Evolutionary conservation across 1,140 invertebrate genomes (phyloP).

Genomic region (Cotesia typhae): DNA sequence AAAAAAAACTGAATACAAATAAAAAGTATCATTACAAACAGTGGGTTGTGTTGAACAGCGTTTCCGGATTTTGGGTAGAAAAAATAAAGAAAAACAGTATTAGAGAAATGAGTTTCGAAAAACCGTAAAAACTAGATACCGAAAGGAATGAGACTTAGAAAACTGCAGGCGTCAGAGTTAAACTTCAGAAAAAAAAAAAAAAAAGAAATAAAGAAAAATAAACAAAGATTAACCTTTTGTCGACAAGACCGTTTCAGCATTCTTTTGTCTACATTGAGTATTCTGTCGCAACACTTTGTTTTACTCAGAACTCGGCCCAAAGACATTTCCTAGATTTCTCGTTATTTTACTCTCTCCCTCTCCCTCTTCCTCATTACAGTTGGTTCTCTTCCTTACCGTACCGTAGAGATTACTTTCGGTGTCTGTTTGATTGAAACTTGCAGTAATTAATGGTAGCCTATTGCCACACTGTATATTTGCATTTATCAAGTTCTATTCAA

Average conservation of each 20-base stretch:
- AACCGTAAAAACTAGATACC: slow-evolving; percentile 27
- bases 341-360: slow-evolving; percentile 16
- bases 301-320: slow-evolving; percentile 36
- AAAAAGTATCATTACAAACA: neutral
- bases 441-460: no score
- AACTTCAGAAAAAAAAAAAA: slow-evolving; percentile 49
- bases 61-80: slow-evolving; percentile 8
- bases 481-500: no score
- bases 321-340: no score
- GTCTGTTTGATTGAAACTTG: no score
- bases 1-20: neutral
- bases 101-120: slow-evolving; percentile 30
- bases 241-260: slow-evolving; percentile 48
- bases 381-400: slow-evolving; percentile 1
- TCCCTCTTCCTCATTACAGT: slow-evolving; percentile 3
- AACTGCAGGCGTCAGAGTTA: slow-evolving; percentile 46
- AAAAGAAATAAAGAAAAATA: no score
- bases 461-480: no score
- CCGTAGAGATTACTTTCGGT: no score
- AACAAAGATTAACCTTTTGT: slow-evolving; percentile 64
- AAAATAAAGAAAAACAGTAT: neutral
- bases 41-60: neutral
- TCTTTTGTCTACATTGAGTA: slow-evolving; percentile 60
- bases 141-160: slow-evolving; percentile 29
- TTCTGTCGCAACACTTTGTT: slow-evolving; percentile 62